Evolutionary conservation across 37 sponge, comb jelly and placozoan genomes (phyloP).

Genomic region (Crambe crambe): DNA sequence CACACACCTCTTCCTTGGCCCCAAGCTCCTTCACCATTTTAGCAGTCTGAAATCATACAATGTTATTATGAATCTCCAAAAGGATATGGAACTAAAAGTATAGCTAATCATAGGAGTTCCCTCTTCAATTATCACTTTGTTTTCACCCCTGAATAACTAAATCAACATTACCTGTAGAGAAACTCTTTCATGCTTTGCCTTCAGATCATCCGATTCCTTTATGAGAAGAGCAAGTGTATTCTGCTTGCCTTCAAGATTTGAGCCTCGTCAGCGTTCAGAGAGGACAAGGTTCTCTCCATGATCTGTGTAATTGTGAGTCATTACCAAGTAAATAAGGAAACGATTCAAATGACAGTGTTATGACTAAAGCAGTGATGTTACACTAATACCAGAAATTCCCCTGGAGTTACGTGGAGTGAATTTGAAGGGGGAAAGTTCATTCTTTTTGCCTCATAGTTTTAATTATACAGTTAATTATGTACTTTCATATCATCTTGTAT

Average conservation of each 20-base stretch:
- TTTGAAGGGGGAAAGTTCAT: too few relatives aligned
- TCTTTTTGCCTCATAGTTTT: too few relatives aligned
- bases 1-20: conserved; percentile 49
- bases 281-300: conserved; percentile 35
- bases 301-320: conserved; percentile 14
- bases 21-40: conserved; percentile 25
- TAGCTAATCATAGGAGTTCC: too few relatives aligned
- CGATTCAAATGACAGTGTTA: not conserved
- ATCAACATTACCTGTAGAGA: conserved; percentile 29
- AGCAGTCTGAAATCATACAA: not conserved
- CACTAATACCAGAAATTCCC: too few relatives aligned
- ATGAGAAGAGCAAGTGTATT: not conserved
- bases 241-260: conserved; percentile 29
- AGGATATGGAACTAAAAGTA: not conserved
- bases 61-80: not conserved
- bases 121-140: not conserved
- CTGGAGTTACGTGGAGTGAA: too few relatives aligned
- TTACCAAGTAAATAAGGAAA: too few relatives aligned
- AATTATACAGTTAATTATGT: too few relatives aligned
- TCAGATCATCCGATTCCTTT: conserved; percentile 39
- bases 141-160: not conserved
- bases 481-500: conserved; percentile 66
- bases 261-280: conserved; percentile 26
- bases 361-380: too few relatives aligned
- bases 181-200: conserved; percentile 42